phyloP scores from a whole-genome alignment of 2,113 vertebrate species.

The Piaya cayana region DNA sequence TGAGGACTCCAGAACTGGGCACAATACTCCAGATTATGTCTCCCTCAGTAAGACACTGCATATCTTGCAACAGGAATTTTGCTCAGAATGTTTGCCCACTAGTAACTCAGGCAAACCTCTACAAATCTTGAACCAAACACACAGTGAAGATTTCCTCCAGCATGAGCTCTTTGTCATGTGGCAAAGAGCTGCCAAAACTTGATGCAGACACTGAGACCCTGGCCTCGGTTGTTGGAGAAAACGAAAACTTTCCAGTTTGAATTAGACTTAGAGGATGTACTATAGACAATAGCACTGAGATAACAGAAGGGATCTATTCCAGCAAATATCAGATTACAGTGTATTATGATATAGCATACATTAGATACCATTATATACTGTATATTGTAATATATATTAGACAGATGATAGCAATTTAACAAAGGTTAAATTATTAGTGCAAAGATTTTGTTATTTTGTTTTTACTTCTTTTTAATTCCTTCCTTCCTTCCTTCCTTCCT shows the following conservation, averaged over 20 bases:
- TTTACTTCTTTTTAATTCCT: not conserved
- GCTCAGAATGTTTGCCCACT: not conserved
- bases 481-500: not conserved
- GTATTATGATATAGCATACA: not conserved
- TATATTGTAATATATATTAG: not conserved
- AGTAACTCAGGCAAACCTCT: not conserved
- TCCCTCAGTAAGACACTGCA: not conserved
- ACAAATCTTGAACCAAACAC: not conserved
- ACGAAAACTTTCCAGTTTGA: not conserved
- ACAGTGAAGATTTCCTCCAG: not conserved
- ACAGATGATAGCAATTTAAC: not conserved
- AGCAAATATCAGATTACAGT: not conserved
- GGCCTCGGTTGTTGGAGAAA: not conserved
- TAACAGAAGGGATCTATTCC: not conserved
- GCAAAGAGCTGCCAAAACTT: not conserved
- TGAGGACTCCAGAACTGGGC: no score
- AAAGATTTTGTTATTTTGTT: not conserved
- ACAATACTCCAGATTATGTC: no score
- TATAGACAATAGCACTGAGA: not conserved
- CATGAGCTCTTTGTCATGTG: not conserved
- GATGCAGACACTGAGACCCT: not conserved
- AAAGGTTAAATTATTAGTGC: not conserved
- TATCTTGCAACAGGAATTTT: not conserved
- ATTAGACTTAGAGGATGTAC: not conserved
- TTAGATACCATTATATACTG: not conserved